Percentiles rank a stretch among this genome's conserved stretches.
Evolutionary conservation across 2,113 vertebrate species (phyloP).

Genomic region (Leucopsar rothschildi): DNA sequence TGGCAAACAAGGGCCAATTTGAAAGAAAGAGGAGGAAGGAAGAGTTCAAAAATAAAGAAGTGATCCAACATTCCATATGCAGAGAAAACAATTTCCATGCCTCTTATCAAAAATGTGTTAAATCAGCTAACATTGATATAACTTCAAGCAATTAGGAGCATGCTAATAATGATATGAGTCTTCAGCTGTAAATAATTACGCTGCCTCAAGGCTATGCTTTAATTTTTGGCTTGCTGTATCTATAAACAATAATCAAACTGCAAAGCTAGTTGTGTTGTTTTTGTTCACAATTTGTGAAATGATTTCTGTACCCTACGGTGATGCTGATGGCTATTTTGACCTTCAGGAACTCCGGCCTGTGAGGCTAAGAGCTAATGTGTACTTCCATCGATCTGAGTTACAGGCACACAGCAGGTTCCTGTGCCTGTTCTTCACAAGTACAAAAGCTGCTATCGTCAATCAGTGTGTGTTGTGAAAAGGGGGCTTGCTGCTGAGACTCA

Average conservation of each 20-base stretch:
- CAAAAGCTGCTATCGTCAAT: slow-evolving; percentile 77
- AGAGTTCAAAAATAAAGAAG: slow-evolving; percentile 61
- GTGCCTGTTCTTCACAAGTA: slow-evolving; percentile 73
- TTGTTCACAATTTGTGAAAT: slow-evolving; percentile 86
- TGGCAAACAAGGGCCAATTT: slow-evolving; percentile 13
- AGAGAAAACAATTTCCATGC: slow-evolving; percentile 87
- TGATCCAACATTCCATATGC: slow-evolving; percentile 77
- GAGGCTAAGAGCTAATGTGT: slow-evolving; percentile 79
- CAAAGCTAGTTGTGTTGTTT: slow-evolving; percentile 86
- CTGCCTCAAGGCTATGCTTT: slow-evolving; percentile 97
- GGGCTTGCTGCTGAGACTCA: slow-evolving; percentile 81
- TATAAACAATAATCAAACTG: slow-evolving; percentile 99
- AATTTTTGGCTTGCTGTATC: slow-evolving; percentile 96
- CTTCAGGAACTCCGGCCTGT: slow-evolving; percentile 83
- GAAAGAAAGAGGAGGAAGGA: neutral
- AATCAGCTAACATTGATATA: slow-evolving; percentile 99
- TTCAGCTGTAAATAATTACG: slow-evolving; percentile 99
- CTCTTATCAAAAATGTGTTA: slow-evolving; percentile 90
- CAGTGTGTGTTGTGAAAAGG: slow-evolving; percentile 77
- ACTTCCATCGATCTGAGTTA: slow-evolving; percentile 82
- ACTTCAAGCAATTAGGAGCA: slow-evolving; percentile 99
- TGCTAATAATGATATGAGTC: slow-evolving; percentile 99
- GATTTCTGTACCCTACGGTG: slow-evolving; percentile 84
- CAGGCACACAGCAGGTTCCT: slow-evolving; percentile 73
- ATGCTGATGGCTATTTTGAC: slow-evolving; percentile 89